Conservation (phyloP, 2,888 invertebrate species). For the Lycophotia porphyrea region DNA sequence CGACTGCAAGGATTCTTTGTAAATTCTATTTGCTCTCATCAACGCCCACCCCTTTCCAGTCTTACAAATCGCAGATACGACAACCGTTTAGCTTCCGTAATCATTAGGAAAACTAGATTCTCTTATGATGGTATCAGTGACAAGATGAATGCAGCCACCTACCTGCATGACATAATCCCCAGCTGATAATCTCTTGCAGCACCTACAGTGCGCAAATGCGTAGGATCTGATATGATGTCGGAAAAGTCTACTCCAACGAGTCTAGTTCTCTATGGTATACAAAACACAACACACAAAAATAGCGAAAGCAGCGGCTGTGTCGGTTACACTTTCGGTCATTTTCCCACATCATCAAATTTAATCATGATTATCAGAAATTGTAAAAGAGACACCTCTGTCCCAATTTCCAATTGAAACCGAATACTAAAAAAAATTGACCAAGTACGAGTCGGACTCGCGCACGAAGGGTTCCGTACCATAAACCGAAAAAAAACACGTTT, state of each 20-base stretch:
- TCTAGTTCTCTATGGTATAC: background rate
- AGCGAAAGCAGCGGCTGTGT: no score
- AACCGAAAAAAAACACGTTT: no score
- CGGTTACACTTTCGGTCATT: no score
- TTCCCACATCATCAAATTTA: no score
- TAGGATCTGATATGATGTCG: constrained; percentile 30
- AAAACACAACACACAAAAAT: background rate
- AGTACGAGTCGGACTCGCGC: no score
- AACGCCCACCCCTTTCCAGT: background rate
- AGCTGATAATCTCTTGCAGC: constrained; percentile 43
- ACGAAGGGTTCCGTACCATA: no score
- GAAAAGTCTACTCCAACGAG: constrained; percentile 19
- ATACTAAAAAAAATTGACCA: no score
- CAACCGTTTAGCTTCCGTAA: constrained; percentile 44
- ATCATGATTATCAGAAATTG: no score
- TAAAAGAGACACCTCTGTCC: background rate
- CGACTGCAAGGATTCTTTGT: background rate
- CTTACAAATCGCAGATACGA: constrained; percentile 18
- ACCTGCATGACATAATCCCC: constrained; percentile 49
- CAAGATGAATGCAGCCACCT: constrained; percentile 56
- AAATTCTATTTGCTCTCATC: background rate
- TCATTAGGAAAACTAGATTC: constrained; percentile 56
- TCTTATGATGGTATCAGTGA: constrained; percentile 47
- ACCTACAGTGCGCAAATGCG: constrained; percentile 27
- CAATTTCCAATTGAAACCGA: background rate